A percentile compares a stretch with the other conserved stretches of the same genome.
Conservation (phyloP, 2,113 vertebrate species). For the Misgurnus mizolepis region DNA sequence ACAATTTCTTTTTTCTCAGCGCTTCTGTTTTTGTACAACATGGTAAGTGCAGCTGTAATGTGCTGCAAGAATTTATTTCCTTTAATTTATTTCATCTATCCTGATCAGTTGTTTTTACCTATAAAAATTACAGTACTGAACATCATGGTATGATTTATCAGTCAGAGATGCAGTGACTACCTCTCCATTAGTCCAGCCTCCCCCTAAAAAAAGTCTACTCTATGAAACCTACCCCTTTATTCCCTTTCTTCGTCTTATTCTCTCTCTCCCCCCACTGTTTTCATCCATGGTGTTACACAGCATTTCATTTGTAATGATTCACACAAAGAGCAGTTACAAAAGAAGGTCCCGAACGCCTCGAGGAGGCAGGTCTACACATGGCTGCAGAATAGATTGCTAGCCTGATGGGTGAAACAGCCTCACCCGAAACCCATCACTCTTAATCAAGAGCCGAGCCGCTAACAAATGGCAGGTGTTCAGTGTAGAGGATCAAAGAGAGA, state of each 20-base stretch:
- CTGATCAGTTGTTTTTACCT: too few species aligned
- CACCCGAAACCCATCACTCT: constrained; percentile 74
- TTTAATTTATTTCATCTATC: neutral
- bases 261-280: constrained; percentile 30
- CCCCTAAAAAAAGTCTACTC: constrained; percentile 26
- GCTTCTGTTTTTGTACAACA: constrained; percentile 13
- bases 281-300: constrained; percentile 62
- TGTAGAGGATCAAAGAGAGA: constrained; percentile 63
- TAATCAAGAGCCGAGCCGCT: constrained; percentile 69
- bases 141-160: constrained; percentile 54
- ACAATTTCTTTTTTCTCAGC: constrained; percentile 34
- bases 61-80: neutral
- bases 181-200: constrained; percentile 57
- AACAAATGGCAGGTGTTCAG: constrained; percentile 69
- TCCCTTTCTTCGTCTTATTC: neutral
- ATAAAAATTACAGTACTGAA: constrained; percentile 60
- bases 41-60: neutral
- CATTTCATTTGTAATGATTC: constrained; percentile 78
- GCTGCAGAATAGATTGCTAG: constrained; percentile 65
- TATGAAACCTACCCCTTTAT: neutral
- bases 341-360: constrained; percentile 62
- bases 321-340: constrained; percentile 65
- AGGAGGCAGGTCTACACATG: constrained; percentile 48
- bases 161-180: constrained; percentile 55
- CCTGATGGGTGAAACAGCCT: constrained; percentile 67